These are phyloP conservation scores for Hydrolagus colliei DNA, from an alignment of 2,797 vertebrate species.

Conservation along the genomic window DNA sequence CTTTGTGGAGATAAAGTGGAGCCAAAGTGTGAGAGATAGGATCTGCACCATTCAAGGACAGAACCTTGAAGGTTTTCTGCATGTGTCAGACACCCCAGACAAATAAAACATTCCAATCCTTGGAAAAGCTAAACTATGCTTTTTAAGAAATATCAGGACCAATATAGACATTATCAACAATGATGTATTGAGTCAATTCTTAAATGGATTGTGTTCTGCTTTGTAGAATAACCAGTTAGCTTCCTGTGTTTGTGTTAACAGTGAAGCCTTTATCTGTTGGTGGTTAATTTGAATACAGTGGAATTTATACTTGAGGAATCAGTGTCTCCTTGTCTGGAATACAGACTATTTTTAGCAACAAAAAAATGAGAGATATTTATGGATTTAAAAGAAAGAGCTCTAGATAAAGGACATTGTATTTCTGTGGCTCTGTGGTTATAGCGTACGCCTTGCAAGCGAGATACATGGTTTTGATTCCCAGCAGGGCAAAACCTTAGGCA, in stretches of 20 bases:
- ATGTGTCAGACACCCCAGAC: no score
- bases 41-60: no score
- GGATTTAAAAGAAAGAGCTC: conserved; percentile 45
- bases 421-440: no score
- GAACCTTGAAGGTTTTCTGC: no score
- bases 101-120: no score
- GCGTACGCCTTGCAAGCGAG: no score
- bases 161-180: conserved; percentile 29
- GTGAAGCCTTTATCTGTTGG: conserved; percentile 46
- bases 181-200: not conserved
- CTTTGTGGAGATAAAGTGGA: no score
- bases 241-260: conserved; percentile 38
- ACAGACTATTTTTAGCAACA: conserved; percentile 47
- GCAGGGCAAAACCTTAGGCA: no score
- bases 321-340: conserved; percentile 47
- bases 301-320: conserved; percentile 52
- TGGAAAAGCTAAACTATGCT: not conserved
- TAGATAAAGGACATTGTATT: conserved; percentile 43
- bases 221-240: conserved; percentile 14
- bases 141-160: not conserved
- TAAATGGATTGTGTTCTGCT: conserved; percentile 23
- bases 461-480: no score
- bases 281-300: conserved; percentile 43
- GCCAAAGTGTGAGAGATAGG: no score
- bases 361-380: conserved; percentile 47